Evolutionary conservation across 2,113 vertebrate genomes (phyloP).

Genomic region (Nannobrachium achirus): DNA sequence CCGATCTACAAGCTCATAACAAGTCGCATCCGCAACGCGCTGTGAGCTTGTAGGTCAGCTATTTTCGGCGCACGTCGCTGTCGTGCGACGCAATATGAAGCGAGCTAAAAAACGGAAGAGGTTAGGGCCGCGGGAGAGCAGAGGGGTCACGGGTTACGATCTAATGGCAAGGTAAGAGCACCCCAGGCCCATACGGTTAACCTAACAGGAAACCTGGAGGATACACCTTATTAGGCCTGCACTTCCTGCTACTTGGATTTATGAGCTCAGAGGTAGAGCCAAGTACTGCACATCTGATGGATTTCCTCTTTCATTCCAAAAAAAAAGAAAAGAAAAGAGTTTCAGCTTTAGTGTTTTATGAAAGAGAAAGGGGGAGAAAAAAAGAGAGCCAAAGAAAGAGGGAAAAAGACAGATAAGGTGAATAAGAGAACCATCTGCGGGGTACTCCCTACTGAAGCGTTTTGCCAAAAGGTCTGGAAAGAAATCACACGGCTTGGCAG

Average conservation of each 20-base stretch:
- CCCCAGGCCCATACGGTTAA: constrained; percentile 69
- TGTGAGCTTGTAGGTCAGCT: no score
- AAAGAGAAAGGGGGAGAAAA: constrained; percentile 61
- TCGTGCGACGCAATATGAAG: no score
- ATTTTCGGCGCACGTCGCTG: no score
- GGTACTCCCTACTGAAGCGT: constrained; percentile 68
- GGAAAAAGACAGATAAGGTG: constrained; percentile 68
- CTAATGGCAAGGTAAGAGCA: constrained; percentile 50
- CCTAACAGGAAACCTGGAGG: constrained; percentile 78
- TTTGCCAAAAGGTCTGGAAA: constrained; percentile 86
- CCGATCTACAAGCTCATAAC: no score
- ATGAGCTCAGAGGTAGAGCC: constrained; percentile 70
- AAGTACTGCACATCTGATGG: constrained; percentile 80
- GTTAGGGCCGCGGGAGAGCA: constrained; percentile 12
- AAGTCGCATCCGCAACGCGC: no score
- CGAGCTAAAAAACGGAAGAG: constrained; percentile 10
- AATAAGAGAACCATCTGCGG: constrained; percentile 82
- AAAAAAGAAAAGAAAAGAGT: constrained; percentile 50
- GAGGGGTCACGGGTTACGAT: constrained; percentile 44
- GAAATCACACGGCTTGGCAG: constrained; percentile 82
- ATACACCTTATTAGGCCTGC: constrained; percentile 81
- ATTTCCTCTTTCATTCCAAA: constrained; percentile 78
- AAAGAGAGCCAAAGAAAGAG: neutral
- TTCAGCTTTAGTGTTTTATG: constrained; percentile 62
- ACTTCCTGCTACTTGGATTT: constrained; percentile 83